A percentile compares a stretch with the other conserved stretches of the same genome.
Evolutionary conservation across 2,888 invertebrate species (phyloP).

Genomic region (Laothoe populi): DNA sequence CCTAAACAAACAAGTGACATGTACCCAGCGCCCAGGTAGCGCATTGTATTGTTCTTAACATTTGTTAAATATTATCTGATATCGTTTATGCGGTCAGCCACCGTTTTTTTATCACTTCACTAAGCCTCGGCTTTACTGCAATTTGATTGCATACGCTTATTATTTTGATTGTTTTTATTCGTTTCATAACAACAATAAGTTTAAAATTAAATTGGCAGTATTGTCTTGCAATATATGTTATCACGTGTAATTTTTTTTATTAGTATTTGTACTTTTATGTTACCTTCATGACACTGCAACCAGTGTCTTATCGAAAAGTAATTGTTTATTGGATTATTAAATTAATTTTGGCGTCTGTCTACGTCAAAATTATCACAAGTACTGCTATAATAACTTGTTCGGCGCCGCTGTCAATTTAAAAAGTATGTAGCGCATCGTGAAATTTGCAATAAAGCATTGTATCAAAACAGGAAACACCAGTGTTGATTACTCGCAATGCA

Average conservation of each 20-base stretch:
- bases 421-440: conserved; percentile 7
- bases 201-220: conserved; percentile 23
- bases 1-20: conserved; percentile 83
- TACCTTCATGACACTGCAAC: conserved; percentile 4
- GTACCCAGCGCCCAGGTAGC: conserved; percentile 73
- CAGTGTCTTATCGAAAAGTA: background rate
- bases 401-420: background rate
- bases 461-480: conserved; percentile 57
- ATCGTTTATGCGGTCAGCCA: conserved; percentile 60
- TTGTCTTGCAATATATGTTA: conserved; percentile 6
- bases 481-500: conserved; percentile 49
- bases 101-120: conserved; percentile 36
- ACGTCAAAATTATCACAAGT: background rate
- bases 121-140: conserved; percentile 2
- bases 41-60: conserved; percentile 70
- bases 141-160: conserved; percentile 37
- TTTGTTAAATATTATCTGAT: conserved; percentile 81
- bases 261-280: background rate
- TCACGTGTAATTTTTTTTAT: conserved; percentile 11
- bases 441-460: conserved; percentile 34
- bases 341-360: background rate
- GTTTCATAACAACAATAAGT: conserved; percentile 18
- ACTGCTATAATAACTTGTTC: background rate
- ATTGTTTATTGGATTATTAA: background rate
- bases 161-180: conserved; percentile 32